Conservation (phyloP, 2,888 invertebrate genomes). For the Acronicta psi region DNA sequence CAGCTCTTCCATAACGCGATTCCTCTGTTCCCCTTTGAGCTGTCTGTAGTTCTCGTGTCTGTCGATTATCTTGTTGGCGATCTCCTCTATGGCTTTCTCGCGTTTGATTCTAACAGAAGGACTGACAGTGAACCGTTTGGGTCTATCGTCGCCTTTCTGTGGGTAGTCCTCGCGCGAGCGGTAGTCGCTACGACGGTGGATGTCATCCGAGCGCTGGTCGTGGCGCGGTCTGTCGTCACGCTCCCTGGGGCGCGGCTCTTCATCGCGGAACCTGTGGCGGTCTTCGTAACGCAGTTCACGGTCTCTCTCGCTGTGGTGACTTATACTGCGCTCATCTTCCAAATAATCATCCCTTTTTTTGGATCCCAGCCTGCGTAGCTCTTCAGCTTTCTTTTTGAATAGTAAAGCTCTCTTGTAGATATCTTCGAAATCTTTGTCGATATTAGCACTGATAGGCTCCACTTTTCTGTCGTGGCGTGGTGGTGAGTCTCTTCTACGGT, state of each 20-base stretch:
- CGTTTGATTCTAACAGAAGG: constrained; percentile 64
- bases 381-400: constrained; percentile 75
- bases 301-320: constrained; percentile 44
- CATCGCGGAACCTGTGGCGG: constrained; percentile 43
- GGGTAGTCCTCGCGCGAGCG: constrained; percentile 24
- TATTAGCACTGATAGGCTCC: constrained; percentile 43
- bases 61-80: constrained; percentile 68
- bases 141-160: constrained; percentile 15
- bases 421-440: constrained; percentile 78
- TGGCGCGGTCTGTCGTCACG: constrained; percentile 19
- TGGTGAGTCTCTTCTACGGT: constrained; percentile 51
- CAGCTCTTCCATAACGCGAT: constrained; percentile 68
- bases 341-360: constrained; percentile 49
- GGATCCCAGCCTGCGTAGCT: constrained; percentile 62
- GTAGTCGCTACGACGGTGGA: constrained; percentile 17
- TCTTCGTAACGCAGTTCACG: constrained; percentile 42
- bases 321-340: constrained; percentile 47
- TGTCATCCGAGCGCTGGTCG: constrained; percentile 14
- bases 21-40: constrained; percentile 59
- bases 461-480: constrained; percentile 53
- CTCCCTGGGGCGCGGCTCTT: constrained; percentile 32
- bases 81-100: constrained; percentile 74
- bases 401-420: constrained; percentile 77
- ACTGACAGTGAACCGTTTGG: constrained; percentile 13
- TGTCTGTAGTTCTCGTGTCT: constrained; percentile 62